These are phyloP conservation scores for Smittia sp. DNA, from an alignment of 2,888 invertebrate species.

Conservation along the genomic window DNA sequence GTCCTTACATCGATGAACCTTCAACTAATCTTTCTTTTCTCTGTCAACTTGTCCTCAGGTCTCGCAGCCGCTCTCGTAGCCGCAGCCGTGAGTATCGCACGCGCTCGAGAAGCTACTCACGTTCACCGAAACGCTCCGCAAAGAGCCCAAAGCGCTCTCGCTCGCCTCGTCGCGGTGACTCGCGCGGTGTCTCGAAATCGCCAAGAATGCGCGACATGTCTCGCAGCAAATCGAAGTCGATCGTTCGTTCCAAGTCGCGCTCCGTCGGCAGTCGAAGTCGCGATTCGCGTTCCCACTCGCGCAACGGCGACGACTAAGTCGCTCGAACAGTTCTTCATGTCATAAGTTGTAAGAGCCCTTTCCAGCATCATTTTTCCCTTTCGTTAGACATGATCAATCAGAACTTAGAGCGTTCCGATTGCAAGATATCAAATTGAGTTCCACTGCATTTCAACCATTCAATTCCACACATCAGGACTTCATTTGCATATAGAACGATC, in stretches of 20 bases:
- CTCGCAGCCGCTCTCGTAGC: conserved; percentile 65
- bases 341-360: too few relatives aligned
- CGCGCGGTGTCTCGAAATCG: conserved; percentile 28
- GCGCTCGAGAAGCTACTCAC: conserved; percentile 54
- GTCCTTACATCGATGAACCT: background rate
- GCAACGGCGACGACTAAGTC: conserved; percentile 30
- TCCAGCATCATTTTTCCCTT: too few relatives aligned
- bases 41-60: conserved; percentile 45
- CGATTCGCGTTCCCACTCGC: conserved; percentile 14
- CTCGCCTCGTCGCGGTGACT: conserved; percentile 42
- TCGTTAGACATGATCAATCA: too few relatives aligned
- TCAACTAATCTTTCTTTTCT: background rate
- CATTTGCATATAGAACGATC: too few relatives aligned
- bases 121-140: conserved; percentile 47
- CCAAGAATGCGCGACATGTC: conserved; percentile 29
- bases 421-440: too few relatives aligned
- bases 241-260: conserved; percentile 27
- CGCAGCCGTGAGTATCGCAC: conserved; percentile 58
- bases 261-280: conserved; percentile 19
- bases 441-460: too few relatives aligned
- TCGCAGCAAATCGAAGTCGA: conserved; percentile 25
- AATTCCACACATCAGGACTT: too few relatives aligned
- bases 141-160: conserved; percentile 47
- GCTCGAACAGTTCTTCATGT: background rate
- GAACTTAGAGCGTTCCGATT: too few relatives aligned